phyloP scores from a whole-genome alignment of 2,797 vertebrate species.

The Cygnus olor region DNA sequence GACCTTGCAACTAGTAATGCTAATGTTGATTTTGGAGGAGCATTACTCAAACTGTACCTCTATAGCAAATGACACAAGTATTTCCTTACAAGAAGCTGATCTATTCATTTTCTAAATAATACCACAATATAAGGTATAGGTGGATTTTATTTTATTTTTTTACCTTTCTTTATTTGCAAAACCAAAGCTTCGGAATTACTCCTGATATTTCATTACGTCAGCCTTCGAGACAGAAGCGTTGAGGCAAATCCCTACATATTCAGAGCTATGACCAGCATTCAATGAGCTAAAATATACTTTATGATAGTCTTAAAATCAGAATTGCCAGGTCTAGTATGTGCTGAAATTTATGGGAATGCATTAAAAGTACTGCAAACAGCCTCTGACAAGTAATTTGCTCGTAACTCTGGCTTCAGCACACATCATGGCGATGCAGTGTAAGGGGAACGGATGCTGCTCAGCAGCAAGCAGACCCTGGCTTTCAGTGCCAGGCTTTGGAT shows the following conservation, averaged over 20 bases:
- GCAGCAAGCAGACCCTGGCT: not conserved
- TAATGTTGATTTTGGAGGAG: not conserved
- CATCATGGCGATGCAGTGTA: not conserved
- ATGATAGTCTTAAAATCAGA: conserved; percentile 14
- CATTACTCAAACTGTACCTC: not conserved
- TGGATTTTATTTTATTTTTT: not conserved
- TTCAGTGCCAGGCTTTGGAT: not conserved
- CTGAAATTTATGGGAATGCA: conserved; percentile 8
- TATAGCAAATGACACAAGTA: not conserved
- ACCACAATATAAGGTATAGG: not conserved
- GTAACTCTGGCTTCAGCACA: not conserved
- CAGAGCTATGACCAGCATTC: not conserved
- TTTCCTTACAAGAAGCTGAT: not conserved
- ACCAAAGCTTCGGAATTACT: not conserved
- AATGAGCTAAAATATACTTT: not conserved
- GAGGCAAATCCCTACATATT: conserved; percentile 7
- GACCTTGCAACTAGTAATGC: not conserved
- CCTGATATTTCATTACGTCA: not conserved
- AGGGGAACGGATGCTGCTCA: not conserved
- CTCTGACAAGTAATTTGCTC: conserved; percentile 28
- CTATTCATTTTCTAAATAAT: not conserved
- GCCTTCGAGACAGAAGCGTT: not conserved
- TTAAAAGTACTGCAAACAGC: not conserved
- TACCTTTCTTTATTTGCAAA: conserved; percentile 22
- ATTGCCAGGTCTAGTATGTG: not conserved